Conservation (phyloP, 1,140 invertebrate species). For the Drosophila melanica region DNA sequence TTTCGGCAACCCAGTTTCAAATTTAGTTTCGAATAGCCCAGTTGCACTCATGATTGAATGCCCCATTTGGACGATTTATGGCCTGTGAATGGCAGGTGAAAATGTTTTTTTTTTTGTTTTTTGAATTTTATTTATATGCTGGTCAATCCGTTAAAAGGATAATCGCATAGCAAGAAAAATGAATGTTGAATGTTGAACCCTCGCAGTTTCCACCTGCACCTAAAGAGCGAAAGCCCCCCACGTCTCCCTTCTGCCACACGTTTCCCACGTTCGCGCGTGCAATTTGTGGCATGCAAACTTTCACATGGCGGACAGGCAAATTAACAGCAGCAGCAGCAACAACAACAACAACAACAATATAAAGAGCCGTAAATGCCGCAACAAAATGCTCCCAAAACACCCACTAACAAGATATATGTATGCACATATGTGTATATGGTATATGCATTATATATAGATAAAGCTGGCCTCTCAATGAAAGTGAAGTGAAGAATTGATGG, state of each 20-base stretch:
- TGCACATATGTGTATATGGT: background rate
- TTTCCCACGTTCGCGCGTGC: conserved; percentile 58
- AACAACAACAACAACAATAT: conserved; percentile 54
- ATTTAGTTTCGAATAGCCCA: conserved; percentile 10
- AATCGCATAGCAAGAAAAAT: conserved; percentile 47
- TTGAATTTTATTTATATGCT: conserved; percentile 10
- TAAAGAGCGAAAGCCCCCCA: background rate
- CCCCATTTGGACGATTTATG: conserved; percentile 74
- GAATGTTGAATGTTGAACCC: conserved; percentile 50
- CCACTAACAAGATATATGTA: conserved; percentile 39
- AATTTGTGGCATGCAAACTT: conserved; percentile 79
- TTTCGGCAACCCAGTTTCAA: background rate
- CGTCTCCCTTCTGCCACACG: background rate
- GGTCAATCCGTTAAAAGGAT: conserved; percentile 53
- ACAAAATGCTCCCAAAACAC: conserved; percentile 66
- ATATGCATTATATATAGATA: background rate
- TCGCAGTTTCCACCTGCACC: conserved; percentile 21
- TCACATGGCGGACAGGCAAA: conserved; percentile 69
- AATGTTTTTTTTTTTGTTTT: conserved; percentile 27
- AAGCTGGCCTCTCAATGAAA: conserved; percentile 56
- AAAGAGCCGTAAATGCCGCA: conserved; percentile 34
- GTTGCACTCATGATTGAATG: conserved; percentile 59
- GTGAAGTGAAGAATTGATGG: conserved; percentile 79
- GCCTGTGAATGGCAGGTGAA: conserved; percentile 66
- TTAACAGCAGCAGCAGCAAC: conserved; percentile 51